These are phyloP conservation scores for Rugalucina vietnamica DNA, from an alignment of 2,888 invertebrate genomes.

Conservation along the genomic window DNA sequence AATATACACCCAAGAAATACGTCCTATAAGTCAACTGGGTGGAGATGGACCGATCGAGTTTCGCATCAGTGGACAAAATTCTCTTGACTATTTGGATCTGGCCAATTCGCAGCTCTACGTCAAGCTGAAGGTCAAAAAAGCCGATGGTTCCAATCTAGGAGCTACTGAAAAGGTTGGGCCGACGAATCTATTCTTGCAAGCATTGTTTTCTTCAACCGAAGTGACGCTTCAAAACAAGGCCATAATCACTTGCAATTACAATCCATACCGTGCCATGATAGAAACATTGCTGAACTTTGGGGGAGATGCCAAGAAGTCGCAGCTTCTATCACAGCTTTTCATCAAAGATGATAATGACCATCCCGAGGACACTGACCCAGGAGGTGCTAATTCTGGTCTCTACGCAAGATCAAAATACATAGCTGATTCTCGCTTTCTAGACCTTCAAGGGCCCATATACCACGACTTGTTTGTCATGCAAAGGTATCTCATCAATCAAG, in stretches of 20 bases:
- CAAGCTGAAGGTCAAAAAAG: constrained; percentile 2
- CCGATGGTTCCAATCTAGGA: constrained; percentile 17
- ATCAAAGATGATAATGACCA: constrained; percentile 37
- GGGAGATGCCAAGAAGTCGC: constrained; percentile 12
- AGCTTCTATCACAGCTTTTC: constrained; percentile 25
- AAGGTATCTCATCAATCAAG: constrained; percentile 13
- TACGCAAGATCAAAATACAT: constrained; percentile 22
- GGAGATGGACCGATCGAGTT: constrained; percentile 54
- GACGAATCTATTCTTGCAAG: constrained; percentile 50
- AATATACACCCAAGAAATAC: constrained; percentile 47
- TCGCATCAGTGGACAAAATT: constrained; percentile 54
- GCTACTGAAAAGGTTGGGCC: constrained; percentile 49
- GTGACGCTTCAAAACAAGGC: constrained; percentile 43
- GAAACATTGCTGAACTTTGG: constrained; percentile 35
- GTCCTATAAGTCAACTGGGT: constrained; percentile 55
- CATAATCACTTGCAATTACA: constrained; percentile 44
- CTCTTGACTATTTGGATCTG: background rate
- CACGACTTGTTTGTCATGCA: background rate
- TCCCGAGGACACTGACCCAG: constrained; percentile 30
- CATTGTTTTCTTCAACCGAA: constrained; percentile 42
- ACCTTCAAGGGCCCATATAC: constrained; percentile 49
- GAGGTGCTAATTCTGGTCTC: constrained; percentile 33
- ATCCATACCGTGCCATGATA: constrained; percentile 48
- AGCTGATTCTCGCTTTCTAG: constrained; percentile 26
- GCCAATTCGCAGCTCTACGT: background rate